Evolutionary conservation across 2,888 invertebrate species (phyloP).

Genomic region (Drosophila longiperda): DNA sequence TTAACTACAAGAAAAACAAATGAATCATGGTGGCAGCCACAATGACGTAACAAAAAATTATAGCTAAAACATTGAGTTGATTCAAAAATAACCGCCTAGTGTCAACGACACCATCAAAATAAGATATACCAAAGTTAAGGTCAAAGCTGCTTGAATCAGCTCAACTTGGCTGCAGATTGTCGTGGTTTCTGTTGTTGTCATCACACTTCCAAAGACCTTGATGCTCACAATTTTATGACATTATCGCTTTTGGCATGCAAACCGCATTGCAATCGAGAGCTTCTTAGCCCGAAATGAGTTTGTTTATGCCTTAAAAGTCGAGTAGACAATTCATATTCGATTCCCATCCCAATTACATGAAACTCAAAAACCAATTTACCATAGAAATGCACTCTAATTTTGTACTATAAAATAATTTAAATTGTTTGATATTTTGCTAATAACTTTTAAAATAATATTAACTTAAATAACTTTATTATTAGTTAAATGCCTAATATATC

Average conservation of each 20-base stretch:
- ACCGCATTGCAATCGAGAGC: conserved; percentile 58
- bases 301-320: conserved; percentile 37
- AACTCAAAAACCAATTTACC: background rate
- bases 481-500: background rate
- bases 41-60: conserved; percentile 66
- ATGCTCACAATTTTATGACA: conserved; percentile 70
- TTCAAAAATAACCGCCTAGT: conserved; percentile 37
- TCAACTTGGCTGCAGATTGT: conserved; percentile 23
- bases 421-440: background rate
- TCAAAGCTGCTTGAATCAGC: conserved; percentile 43
- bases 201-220: conserved; percentile 55
- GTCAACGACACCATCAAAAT: conserved; percentile 68
- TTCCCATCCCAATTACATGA: conserved; percentile 38
- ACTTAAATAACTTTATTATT: background rate
- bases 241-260: conserved; percentile 67
- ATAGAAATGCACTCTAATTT: background rate
- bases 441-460: background rate
- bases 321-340: conserved; percentile 46
- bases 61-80: conserved; percentile 43
- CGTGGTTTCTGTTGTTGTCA: conserved; percentile 52
- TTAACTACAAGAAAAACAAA: conserved; percentile 19
- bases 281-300: conserved; percentile 27
- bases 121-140: conserved; percentile 67
- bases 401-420: background rate
- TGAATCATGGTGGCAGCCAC: conserved; percentile 61